A percentile compares a stretch with the other conserved stretches of the same genome.
Conservation (phyloP, 2,888 invertebrate genomes). For the Leucoptera coffeella region DNA sequence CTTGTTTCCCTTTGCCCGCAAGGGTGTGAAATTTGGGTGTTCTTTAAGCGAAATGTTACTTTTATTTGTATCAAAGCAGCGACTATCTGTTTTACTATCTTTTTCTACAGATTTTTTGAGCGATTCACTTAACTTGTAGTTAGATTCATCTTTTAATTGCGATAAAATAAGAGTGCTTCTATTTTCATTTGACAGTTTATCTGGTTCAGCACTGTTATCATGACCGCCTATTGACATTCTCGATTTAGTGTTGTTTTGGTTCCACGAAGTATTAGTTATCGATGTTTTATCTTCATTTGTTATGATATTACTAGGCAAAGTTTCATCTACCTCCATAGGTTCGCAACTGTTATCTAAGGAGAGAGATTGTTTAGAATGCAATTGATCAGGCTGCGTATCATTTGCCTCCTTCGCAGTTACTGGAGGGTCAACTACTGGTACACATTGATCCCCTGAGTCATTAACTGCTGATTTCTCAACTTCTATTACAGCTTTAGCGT, state of each 20-base stretch:
- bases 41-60: background rate
- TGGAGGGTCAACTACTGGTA: conserved; percentile 23
- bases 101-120: too few species aligned
- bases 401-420: too few species aligned
- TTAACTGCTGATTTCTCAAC: conserved; percentile 7
- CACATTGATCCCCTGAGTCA: conserved; percentile 28
- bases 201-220: too few species aligned
- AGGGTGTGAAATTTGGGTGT: conserved; percentile 10
- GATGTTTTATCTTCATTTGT: conserved; percentile 4
- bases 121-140: conserved; percentile 10
- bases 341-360: conserved; percentile 17
- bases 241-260: too few species aligned
- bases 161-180: conserved; percentile 28
- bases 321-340: conserved; percentile 44
- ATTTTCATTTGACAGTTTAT: conserved; percentile 17
- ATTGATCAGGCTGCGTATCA: too few species aligned
- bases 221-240: too few species aligned
- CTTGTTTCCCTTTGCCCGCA: conserved; percentile 12
- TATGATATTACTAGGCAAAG: conserved; percentile 22
- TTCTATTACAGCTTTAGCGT: conserved; percentile 13
- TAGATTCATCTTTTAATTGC: conserved; percentile 22
- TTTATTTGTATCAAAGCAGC: background rate
- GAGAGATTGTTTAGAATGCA: background rate
- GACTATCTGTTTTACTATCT: too few species aligned
- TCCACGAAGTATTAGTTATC: conserved; percentile 2